Conservation (phyloP, 2,797 vertebrate genomes). For the Rhinatrema bivittatum region DNA sequence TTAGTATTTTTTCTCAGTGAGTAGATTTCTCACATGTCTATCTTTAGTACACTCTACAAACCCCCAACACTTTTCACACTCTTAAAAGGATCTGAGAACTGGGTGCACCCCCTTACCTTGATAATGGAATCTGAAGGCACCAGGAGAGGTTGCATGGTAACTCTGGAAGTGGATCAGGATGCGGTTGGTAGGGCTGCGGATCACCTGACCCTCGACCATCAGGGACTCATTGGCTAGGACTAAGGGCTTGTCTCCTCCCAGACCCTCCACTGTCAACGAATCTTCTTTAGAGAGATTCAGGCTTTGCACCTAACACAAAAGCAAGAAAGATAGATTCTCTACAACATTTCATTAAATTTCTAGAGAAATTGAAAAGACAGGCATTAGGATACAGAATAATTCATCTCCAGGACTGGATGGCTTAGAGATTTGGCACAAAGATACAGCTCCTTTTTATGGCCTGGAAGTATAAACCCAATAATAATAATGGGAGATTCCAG, state of each 20-base stretch:
- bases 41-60: no score
- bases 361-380: no score
- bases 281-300: slow-evolving; percentile 82
- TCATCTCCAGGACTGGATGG: no score
- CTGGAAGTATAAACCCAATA: no score
- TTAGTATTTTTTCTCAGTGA: no score
- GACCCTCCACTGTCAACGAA: slow-evolving; percentile 71
- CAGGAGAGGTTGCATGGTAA: slow-evolving; percentile 63
- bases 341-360: no score
- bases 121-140: slow-evolving; percentile 80
- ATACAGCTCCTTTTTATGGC: no score
- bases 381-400: neutral
- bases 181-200: slow-evolving; percentile 83
- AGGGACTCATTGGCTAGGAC: slow-evolving; percentile 81
- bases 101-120: no score
- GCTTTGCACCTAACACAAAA: slow-evolving; percentile 69
- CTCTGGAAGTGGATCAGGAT: slow-evolving; percentile 84
- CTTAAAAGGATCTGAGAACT: neutral
- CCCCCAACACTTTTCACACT: neutral
- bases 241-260: slow-evolving; percentile 61
- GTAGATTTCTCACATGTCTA: no score
- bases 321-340: no score
- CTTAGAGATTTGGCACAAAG: no score
- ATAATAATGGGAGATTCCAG: no score
- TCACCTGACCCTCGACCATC: slow-evolving; percentile 83